Conservation (phyloP, 2,113 vertebrate species). For the Actinemys pallida region DNA sequence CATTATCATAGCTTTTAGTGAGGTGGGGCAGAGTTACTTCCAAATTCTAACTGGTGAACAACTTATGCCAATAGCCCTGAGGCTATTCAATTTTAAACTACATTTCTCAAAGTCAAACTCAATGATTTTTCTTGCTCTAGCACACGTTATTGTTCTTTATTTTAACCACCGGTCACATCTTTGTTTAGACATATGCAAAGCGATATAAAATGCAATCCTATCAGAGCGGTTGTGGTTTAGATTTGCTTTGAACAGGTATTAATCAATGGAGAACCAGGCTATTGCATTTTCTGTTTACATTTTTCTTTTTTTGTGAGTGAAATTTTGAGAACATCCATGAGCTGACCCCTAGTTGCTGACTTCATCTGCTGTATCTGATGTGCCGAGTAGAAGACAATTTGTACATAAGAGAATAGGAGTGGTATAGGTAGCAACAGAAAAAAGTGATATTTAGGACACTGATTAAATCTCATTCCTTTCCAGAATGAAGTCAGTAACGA, state of each 20-base stretch:
- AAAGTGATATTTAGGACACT: neutral
- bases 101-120: neutral
- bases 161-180: neutral
- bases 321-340: neutral
- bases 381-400: neutral
- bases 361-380: neutral
- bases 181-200: neutral
- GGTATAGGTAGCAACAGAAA: neutral
- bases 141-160: neutral
- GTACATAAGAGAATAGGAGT: neutral
- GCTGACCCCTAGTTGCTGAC: neutral
- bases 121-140: neutral
- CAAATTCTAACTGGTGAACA: neutral
- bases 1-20: neutral
- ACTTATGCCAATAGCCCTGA: neutral
- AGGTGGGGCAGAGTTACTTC: neutral
- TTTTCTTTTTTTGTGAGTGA: neutral
- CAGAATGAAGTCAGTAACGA: neutral
- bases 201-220: neutral
- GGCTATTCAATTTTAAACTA: neutral
- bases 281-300: neutral
- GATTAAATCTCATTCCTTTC: neutral
- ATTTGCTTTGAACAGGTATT: neutral
- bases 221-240: neutral
- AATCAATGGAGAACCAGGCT: neutral